These are phyloP conservation scores for Crioceris asparagi DNA, from an alignment of 2,888 invertebrate genomes.

Conservation along the genomic window DNA sequence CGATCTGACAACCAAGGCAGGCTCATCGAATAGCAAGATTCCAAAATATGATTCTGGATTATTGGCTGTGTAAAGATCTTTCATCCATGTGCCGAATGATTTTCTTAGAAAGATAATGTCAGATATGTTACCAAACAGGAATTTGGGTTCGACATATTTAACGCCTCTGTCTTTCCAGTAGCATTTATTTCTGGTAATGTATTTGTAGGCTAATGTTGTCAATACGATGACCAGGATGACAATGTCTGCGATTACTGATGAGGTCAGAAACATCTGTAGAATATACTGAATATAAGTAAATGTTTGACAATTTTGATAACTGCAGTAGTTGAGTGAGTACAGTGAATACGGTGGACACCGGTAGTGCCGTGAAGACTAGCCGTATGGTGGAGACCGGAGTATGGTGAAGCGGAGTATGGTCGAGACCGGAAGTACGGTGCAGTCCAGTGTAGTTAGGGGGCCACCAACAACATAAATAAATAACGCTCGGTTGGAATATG, in stretches of 20 bases:
- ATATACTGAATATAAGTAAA: too few relatives aligned
- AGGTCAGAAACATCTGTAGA: background rate
- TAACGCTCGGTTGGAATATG: too few relatives aligned
- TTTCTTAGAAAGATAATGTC: background rate
- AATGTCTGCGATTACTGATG: background rate
- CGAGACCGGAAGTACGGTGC: too few relatives aligned
- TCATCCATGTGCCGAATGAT: background rate
- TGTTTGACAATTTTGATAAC: too few relatives aligned
- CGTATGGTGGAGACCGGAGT: too few relatives aligned
- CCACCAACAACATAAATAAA: too few relatives aligned
- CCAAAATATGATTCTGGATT: slow-evolving; percentile 28
- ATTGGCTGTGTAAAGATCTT: background rate
- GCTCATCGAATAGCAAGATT: slow-evolving; percentile 39
- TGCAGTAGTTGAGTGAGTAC: too few relatives aligned
- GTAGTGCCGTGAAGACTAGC: too few relatives aligned
- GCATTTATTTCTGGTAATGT: background rate
- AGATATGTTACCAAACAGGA: background rate
- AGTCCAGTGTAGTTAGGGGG: too few relatives aligned
- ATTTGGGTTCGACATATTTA: background rate
- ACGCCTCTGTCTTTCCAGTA: background rate
- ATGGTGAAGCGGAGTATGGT: too few relatives aligned
- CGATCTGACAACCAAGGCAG: slow-evolving; percentile 36
- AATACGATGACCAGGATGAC: background rate
- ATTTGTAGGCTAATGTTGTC: background rate
- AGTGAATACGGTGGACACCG: too few relatives aligned